Percentiles rank a stretch among this genome's conserved stretches.
Evolutionary conservation across 1,140 invertebrate species (phyloP).

Genomic region (Bombus breviceps): DNA sequence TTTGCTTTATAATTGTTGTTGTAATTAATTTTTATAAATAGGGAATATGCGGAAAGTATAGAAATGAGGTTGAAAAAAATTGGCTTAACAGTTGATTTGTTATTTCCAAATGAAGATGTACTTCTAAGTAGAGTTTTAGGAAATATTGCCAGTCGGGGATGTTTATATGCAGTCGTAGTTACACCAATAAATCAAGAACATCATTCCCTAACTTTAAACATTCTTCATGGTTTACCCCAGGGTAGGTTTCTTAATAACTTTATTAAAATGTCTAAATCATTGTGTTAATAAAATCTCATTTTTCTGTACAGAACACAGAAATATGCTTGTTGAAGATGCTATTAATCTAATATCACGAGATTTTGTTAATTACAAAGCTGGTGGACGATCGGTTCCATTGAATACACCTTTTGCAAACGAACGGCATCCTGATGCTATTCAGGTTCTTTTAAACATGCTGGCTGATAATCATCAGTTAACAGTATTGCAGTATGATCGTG

Average conservation of each 20-base stretch:
- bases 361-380: constrained; percentile 90
- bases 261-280: neutral
- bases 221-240: constrained; percentile 95
- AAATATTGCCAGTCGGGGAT: constrained; percentile 92
- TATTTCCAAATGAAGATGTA: constrained; percentile 95
- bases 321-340: constrained; percentile 97
- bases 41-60: constrained; percentile 94
- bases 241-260: constrained; percentile 83
- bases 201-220: constrained; percentile 94
- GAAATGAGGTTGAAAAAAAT: constrained; percentile 91
- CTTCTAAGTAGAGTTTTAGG: constrained; percentile 92
- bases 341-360: constrained; percentile 90
- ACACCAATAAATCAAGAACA: constrained; percentile 93
- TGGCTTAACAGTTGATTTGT: constrained; percentile 91
- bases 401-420: constrained; percentile 78
- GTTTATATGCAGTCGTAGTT: constrained; percentile 94
- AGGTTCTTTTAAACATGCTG: constrained; percentile 90
- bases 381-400: constrained; percentile 81
- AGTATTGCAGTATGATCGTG: constrained; percentile 90
- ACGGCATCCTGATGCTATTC: constrained; percentile 88
- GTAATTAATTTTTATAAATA: constrained; percentile 70
- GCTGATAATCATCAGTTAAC: constrained; percentile 91
- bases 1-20: neutral
- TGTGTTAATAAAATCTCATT: constrained; percentile 10
- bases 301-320: constrained; percentile 90